Base-by-base conservation (phyloP, 2,113 vertebrate species). In the Bubo scandiacus region DNA sequence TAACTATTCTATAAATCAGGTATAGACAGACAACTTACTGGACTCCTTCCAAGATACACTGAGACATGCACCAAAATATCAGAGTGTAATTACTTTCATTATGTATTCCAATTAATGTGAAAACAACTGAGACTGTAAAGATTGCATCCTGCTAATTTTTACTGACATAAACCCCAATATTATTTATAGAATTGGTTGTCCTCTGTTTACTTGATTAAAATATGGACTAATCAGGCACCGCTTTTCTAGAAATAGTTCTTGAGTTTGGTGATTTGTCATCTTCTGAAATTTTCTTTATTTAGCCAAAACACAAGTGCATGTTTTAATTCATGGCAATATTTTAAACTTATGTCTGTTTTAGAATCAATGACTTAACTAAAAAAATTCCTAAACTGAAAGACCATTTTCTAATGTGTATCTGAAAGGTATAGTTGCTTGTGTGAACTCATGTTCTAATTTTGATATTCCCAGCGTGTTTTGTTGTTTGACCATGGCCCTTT, bases 121-220 rank as follows among this genome's bases (percentile, higher is more conserved):
- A 95, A 97, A 97, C 87, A 95, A 95, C 84, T 68, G 91, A 94
- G 78, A 86, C 59, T 82, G 51, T 88, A 71, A 91, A 94, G 81
- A 92, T 88, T 0, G 2, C 87, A 86, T 82, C 71, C 67, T 62
- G 58, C 62, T 96, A 95, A 88, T 91, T 95, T 97, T 92, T 96
- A 49, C n/a, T 80, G 45, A 93, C 81, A 91, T 85, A 92, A 94
- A 80, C 65, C 71, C 87, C 62, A 47, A 61, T 82, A 92, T 86
- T 94, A 94, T 94, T 94, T 95, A 81, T 95, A 85, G 92, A 91
- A 72, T 85, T 88, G 23, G 89, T 94, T 96, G 66, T 92, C 81
- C 84, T 97, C 86, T 92, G 89, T 89, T 96, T 95, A 87, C 70
- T 88, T 91, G 54, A 94, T 95, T 91, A 94, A 95, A 92, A 84